These are phyloP conservation scores for Electrona antarctica DNA, from an alignment of 2,113 vertebrate species.

Conservation along the genomic window DNA sequence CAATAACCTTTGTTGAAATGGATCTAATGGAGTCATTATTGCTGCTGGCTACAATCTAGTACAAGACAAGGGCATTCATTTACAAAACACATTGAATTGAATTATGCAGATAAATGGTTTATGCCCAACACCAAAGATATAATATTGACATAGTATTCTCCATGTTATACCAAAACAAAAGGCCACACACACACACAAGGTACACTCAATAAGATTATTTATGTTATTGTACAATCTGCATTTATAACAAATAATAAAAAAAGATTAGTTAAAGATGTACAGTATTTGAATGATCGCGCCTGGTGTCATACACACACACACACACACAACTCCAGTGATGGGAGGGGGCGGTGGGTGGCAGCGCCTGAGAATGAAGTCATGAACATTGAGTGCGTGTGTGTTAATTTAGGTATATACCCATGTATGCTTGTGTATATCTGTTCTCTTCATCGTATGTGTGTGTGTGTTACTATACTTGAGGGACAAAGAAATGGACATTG, in stretches of 20 bases:
- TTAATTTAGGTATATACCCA: slow-evolving; percentile 23
- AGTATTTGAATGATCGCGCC: slow-evolving; percentile 70
- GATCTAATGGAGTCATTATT: neutral
- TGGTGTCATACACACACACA: slow-evolving; percentile 21
- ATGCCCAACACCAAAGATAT: neutral
- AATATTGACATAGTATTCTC: slow-evolving; percentile 2
- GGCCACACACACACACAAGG: slow-evolving; percentile 62
- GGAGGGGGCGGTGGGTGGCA: slow-evolving; percentile 15
- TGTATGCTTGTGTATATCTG: slow-evolving; percentile 7
- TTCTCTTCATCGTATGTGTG: slow-evolving; percentile 1
- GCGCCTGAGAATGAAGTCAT: slow-evolving; percentile 52
- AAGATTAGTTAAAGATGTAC: slow-evolving; percentile 74
- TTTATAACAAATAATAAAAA: slow-evolving; percentile 80
- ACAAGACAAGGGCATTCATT: neutral
- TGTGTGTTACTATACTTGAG: neutral
- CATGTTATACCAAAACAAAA: slow-evolving; percentile 64
- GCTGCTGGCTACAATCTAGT: neutral
- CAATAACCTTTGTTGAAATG: neutral
- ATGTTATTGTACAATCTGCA: slow-evolving; percentile 84
- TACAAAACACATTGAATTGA: neutral
- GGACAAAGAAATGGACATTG: too few relatives aligned
- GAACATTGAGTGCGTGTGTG: slow-evolving; percentile 2
- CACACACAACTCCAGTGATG: slow-evolving; percentile 63
- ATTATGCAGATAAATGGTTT: neutral
- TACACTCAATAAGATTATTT: slow-evolving; percentile 81